These are phyloP conservation scores for Micromys minutus DNA, from an alignment of 2,113 vertebrate genomes.

Conservation along the genomic window DNA sequence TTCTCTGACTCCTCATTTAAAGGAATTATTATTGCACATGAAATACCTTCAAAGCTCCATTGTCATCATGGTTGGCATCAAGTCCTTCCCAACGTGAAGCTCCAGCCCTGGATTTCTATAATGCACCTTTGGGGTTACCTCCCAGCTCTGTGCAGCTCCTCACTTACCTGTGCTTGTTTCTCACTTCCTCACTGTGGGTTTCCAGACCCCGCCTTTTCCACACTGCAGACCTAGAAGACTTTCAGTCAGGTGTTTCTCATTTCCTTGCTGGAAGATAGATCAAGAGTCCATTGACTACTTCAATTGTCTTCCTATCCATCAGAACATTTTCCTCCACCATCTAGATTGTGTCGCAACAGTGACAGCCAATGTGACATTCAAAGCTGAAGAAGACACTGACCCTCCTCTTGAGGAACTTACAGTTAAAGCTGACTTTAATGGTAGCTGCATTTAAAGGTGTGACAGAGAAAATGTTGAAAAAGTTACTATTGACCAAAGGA, in stretches of 20 bases:
- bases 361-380: background rate
- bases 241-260: background rate
- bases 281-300: background rate
- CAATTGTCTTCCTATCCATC: background rate
- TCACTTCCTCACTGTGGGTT: background rate
- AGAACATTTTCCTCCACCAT: background rate
- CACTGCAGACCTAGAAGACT: background rate
- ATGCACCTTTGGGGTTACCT: background rate
- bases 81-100: background rate
- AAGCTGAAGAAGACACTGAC: background rate
- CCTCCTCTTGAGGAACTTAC: background rate
- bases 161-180: too few relatives aligned
- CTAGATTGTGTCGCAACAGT: background rate
- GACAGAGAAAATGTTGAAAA: background rate
- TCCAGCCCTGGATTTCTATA: background rate
- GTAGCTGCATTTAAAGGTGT: background rate
- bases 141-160: accelerated
- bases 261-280: background rate
- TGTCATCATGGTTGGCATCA: background rate
- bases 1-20: background rate
- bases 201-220: background rate
- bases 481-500: background rate
- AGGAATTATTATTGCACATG: background rate
- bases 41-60: background rate
- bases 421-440: background rate